A percentile compares a stretch with the other conserved stretches of the same genome.
phyloP scores from a whole-genome alignment of 2,113 vertebrate species.

The Theristicus caerulescens region DNA sequence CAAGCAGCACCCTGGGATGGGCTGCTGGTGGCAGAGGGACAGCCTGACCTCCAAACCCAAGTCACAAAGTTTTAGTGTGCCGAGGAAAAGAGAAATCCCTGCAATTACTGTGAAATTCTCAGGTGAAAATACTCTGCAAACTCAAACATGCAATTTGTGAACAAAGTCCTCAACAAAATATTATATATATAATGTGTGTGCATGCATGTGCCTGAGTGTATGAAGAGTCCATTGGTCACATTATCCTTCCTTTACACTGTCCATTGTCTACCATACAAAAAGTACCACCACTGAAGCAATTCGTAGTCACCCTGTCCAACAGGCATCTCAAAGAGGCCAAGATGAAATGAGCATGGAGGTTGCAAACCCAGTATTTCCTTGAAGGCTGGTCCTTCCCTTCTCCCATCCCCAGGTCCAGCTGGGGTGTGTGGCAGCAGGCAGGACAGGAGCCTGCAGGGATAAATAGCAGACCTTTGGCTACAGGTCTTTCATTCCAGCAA shows the following conservation, averaged over 20 bases:
- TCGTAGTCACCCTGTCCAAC: not conserved
- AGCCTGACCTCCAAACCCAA: not conserved
- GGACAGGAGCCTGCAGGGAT: not conserved
- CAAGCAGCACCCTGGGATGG: not conserved
- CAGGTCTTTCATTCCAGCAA: not conserved
- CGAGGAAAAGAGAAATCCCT: not conserved
- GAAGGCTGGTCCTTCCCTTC: not conserved
- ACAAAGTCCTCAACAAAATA: not conserved
- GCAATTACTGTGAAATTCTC: not conserved
- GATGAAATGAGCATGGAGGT: rapidly evolving
- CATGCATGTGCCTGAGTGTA: rapidly evolving
- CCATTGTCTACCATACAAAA: not conserved
- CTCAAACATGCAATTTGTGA: not conserved
- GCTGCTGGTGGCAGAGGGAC: not conserved
- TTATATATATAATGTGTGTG: not conserved
- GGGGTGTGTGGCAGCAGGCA: not conserved
- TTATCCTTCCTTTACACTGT: not conserved
- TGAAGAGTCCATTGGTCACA: not conserved
- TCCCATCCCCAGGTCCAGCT: not conserved
- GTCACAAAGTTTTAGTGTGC: not conserved
- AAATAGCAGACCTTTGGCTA: not conserved
- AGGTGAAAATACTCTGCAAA: not conserved
- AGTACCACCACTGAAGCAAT: not conserved
- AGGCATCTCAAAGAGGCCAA: not conserved
- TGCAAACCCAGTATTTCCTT: not conserved